Base-by-base conservation (phyloP, 2,888 invertebrate species). In the Lasioglossum malachurum region DNA sequence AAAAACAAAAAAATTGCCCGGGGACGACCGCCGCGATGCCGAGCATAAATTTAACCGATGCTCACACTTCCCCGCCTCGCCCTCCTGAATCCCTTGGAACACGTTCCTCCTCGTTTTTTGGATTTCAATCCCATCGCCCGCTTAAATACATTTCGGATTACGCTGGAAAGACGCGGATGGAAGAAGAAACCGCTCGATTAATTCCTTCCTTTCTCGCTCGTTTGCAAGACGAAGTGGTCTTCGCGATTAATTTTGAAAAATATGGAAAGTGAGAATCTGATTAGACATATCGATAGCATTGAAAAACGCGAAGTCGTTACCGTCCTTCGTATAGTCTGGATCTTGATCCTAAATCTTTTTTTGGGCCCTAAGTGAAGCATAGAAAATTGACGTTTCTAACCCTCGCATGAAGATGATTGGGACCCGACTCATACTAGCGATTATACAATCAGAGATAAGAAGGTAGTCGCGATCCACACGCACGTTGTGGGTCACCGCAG, bases 21-120 rank as follows among this genome's bases (percentile, higher is more conserved):
- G 89, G 92, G 90, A 91, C 91, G 87, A 91, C 87, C 91, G 88
- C 93, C 90, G 89, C 92, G 92, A 93, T 91, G 92, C 91, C 90
- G 90, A 82, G 92, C 93, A 94, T 94, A 94, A 94, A 94, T 94
- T 92, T 94, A 92, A 92, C 89, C 89, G 87, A 75, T 89, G 84
- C 90, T 90, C 87, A 76, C 88, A 89, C 89, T 87, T 91, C 88
- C 75, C 77, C 82, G 77, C 79, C 82, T 74, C 64, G 77, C 87
- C 82, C 72, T 60, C 71, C 60, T 41, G 44, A 80, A 85, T 79
- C 86, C 83, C 84, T 19, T 69, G 82, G 57, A 82, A 82, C 78
- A 10, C 53, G 80, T 84, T 84, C 79, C 84, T 87, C n/a, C 83
- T 49, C 46, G 57, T 88, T 84, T 91, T 88, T 84, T 82, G 81